Conservation (phyloP, 1,140 invertebrate genomes). For the Bombus polaris region DNA sequence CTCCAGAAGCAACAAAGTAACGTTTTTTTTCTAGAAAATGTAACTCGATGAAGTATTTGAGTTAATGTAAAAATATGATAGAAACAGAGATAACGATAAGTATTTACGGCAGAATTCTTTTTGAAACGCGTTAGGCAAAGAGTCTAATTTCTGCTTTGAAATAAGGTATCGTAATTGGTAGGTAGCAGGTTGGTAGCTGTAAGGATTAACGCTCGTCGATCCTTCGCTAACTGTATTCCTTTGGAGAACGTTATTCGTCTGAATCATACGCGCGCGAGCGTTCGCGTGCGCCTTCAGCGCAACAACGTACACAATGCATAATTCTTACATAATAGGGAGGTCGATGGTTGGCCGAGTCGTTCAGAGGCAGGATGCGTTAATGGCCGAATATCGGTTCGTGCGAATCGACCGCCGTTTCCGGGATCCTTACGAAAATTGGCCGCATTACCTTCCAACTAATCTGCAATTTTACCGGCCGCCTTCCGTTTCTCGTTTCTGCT, state of each 20-base stretch:
- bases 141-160: background rate
- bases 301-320: constrained; percentile 30
- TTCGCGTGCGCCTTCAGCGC: background rate
- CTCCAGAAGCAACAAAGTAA: too few relatives aligned
- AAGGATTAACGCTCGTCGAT: background rate
- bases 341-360: constrained; percentile 50
- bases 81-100: too few relatives aligned
- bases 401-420: too few relatives aligned
- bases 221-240: constrained; percentile 4
- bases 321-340: constrained; percentile 53
- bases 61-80: too few relatives aligned
- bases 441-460: background rate
- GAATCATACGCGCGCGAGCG: background rate
- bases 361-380: constrained; percentile 61
- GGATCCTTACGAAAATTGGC: background rate
- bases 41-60: too few relatives aligned
- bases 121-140: too few relatives aligned
- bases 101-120: too few relatives aligned
- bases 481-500: background rate
- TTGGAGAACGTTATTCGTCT: background rate
- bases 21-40: background rate
- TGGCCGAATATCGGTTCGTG: constrained; percentile 1
- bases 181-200: background rate
- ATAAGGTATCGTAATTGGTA: background rate
- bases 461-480: background rate